Evolutionary conservation across 2,113 vertebrate species (phyloP), one percentile per base, ranked within the genome.

Genomic region (Epinephelus cyanopodus): DNA sequence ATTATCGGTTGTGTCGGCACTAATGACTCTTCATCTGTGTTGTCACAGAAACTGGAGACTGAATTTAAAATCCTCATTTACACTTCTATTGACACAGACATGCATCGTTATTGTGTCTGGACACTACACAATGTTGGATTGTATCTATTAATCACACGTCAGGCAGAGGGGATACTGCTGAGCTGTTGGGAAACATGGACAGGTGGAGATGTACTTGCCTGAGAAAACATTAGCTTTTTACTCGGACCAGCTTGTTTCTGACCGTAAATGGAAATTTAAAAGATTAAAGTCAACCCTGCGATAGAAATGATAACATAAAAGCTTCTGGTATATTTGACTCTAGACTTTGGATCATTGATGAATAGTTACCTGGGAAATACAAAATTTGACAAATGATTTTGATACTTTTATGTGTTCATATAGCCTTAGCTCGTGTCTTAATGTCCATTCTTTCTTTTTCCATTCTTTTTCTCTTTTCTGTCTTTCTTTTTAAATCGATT

Each of bases 61-160:
- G 39, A 18, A 52, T 74, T 60, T 66, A 21, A 64, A 29, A 74
- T 50, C 17, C 29, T 81, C 29, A 67, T 67, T 81, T 73, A 37
- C 29, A 21, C 0, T 25, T 9, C 14, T 7, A 23, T 12, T 25
- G 14, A 58, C 62, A 50, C 69, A 57, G 61, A 4, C 52, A 50
- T 17, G n/a, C 33, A 25, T 18, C 58, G 23, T 56, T 73, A 9
- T 48, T 65, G 47, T 71, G 60, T 48, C 74, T 27, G 42, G 21
- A 58, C 78, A 58, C 8, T 27, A 18, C 29, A 47, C n/a, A 4
- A 12, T 14, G 33, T 18, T 60, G 39, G 17, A 12, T 25, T 67
- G 27, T 57, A 37, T 60, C 15, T 42, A 29, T 63, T 39, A 67
- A 13, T 65, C n/a, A n/a, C 48, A 29, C 11, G 15, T 42, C 21